Evolutionary conservation across 2,113 vertebrate species (phyloP).

Genomic region (Mesocricetus auratus): DNA sequence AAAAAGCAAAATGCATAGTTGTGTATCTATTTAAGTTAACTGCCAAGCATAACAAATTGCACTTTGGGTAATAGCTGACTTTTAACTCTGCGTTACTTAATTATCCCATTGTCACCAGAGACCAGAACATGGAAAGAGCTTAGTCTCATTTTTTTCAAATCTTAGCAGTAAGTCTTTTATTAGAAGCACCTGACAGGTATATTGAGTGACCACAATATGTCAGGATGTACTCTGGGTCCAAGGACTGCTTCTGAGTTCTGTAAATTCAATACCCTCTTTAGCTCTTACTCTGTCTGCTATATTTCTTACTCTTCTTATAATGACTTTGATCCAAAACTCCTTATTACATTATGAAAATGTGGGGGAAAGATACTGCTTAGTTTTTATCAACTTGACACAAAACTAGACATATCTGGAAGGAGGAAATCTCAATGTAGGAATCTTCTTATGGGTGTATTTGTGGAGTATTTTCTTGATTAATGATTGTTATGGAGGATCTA

Average conservation of each 20-base stretch:
- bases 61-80: neutral
- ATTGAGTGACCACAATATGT: neutral
- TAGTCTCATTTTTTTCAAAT: neutral
- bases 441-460: neutral
- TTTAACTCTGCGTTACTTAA: conserved; percentile 6
- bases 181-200: neutral
- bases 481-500: neutral
- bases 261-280: neutral
- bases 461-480: neutral
- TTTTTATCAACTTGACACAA: neutral
- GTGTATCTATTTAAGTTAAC: conserved; percentile 15
- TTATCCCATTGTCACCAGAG: neutral
- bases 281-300: neutral
- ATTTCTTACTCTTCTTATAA: conserved; percentile 24
- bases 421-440: neutral
- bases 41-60: conserved; percentile 22
- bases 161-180: neutral
- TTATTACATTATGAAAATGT: neutral
- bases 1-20: neutral
- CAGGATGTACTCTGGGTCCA: neutral
- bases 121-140: neutral
- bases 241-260: neutral
- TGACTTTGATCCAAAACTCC: neutral
- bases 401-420: neutral
- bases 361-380: neutral